Percentiles rank a stretch among this genome's conserved stretches.
phyloP scores from a whole-genome alignment of 1,140 invertebrate genomes.

The Solen grandis region DNA sequence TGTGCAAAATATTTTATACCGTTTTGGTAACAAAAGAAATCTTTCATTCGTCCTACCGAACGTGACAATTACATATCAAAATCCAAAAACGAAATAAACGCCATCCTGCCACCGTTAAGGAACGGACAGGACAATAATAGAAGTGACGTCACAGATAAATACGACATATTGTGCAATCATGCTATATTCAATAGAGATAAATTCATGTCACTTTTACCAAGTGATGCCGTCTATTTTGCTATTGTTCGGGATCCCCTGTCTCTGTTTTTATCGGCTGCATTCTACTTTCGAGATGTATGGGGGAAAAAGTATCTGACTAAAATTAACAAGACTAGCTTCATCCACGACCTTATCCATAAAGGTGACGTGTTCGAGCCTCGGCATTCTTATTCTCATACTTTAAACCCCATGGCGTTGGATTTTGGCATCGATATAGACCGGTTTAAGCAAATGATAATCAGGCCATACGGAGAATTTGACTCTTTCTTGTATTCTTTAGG shows the following conservation, averaged over 20 bases:
- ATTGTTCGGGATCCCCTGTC: conserved; percentile 18
- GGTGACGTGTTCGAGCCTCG: neutral
- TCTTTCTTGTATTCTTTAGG: conserved; percentile 71
- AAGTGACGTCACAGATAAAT: neutral
- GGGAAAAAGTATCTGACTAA: neutral
- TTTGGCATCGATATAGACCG: conserved; percentile 7
- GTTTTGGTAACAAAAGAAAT: conserved; percentile 18
- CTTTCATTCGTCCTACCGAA: conserved; percentile 15
- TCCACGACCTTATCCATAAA: conserved; percentile 1
- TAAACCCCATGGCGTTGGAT: conserved; percentile 31
- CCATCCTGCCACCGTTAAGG: conserved; percentile 2
- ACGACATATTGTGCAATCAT: conserved; percentile 29
- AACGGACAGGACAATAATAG: conserved; percentile 37
- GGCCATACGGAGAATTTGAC: neutral
- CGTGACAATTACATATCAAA: conserved; percentile 1
- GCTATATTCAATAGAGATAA: neutral
- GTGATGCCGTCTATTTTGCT: neutral
- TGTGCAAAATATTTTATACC: neutral
- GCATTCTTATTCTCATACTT: conserved; percentile 13
- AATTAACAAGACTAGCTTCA: neutral
- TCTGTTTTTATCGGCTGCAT: conserved; percentile 1
- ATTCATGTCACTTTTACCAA: neutral
- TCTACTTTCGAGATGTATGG: conserved; percentile 11
- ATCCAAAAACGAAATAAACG: conserved; percentile 12
- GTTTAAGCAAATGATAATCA: neutral